A percentile compares a stretch with the other conserved stretches of the same genome.
Evolutionary conservation across 2,797 vertebrate genomes (phyloP).

Genomic region (Champsocephalus gunnari): DNA sequence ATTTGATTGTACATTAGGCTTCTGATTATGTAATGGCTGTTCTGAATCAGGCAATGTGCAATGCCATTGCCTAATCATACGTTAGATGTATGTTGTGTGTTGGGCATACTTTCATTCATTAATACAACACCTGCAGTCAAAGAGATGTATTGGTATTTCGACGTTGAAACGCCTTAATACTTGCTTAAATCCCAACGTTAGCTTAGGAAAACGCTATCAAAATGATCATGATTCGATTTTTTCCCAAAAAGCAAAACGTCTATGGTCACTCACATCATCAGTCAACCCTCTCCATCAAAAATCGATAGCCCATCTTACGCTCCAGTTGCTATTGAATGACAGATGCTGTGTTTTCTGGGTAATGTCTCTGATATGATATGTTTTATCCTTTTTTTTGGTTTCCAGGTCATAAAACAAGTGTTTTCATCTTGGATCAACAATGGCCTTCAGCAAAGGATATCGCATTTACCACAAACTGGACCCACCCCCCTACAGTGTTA

Average conservation of each 20-base stretch:
- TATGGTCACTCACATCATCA: neutral
- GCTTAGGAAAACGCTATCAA: neutral
- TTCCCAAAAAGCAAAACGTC: neutral
- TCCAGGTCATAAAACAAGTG: conserved; percentile 70
- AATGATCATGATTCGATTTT: too few relatives aligned
- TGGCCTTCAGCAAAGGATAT: conserved; percentile 99
- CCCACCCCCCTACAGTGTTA: conserved; percentile 94
- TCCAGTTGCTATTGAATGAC: neutral
- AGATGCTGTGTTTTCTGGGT: conserved; percentile 12
- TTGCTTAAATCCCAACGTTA: neutral
- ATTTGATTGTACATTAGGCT: neutral
- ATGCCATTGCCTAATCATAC: conserved; percentile 26
- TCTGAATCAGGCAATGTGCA: neutral
- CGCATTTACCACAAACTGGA: conserved; percentile 98
- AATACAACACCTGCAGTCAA: too few relatives aligned
- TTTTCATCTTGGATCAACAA: conserved; percentile 76
- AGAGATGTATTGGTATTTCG: neutral
- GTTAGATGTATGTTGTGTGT: neutral
- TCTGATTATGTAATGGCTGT: conserved; percentile 48
- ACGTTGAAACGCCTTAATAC: neutral
- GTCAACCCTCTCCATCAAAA: neutral
- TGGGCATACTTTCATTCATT: neutral
- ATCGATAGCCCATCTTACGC: neutral
- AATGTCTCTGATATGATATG: conserved; percentile 2
- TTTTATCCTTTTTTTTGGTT: conserved; percentile 8